A percentile compares a stretch with the other conserved stretches of the same genome.
Conservation (phyloP, 1,140 invertebrate species). For the Formica selysi region DNA sequence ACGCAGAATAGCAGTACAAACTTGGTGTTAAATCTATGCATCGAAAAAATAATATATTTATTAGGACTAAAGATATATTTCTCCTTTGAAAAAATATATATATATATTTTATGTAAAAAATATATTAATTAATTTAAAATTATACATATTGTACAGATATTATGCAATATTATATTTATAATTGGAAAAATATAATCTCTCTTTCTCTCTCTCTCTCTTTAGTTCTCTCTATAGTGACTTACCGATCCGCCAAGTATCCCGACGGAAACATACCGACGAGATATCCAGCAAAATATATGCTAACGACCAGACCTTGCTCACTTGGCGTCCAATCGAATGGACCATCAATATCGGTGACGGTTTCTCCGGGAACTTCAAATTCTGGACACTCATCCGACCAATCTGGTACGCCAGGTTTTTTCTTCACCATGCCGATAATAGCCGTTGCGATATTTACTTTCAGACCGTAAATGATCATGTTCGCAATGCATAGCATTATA, state of each 20-base stretch:
- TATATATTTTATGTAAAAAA: too few relatives aligned
- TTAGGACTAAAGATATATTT: background rate
- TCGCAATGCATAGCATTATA: constrained; percentile 85
- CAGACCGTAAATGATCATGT: constrained; percentile 92
- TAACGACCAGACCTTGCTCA: constrained; percentile 90
- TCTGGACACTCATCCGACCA: constrained; percentile 75
- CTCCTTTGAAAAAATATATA: background rate
- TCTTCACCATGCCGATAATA: constrained; percentile 95
- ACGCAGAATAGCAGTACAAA: constrained; percentile 93
- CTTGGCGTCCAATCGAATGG: constrained; percentile 90
- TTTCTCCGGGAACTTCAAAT: constrained; percentile 43
- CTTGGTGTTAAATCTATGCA: constrained; percentile 90
- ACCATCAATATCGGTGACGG: constrained; percentile 86
- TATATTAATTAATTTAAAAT: background rate
- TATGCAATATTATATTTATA: background rate
- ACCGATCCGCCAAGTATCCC: constrained; percentile 87
- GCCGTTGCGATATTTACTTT: constrained; percentile 95
- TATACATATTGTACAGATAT: background rate
- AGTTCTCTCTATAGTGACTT: constrained; percentile 19
- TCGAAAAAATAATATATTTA: constrained; percentile 7
- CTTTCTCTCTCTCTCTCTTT: too few relatives aligned
- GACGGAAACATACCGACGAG: constrained; percentile 90
- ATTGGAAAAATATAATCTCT: too few relatives aligned
- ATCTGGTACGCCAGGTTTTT: constrained; percentile 74
- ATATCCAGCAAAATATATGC: constrained; percentile 96